These are phyloP conservation scores for Ophthalmolycus amberensis DNA, from an alignment of 2,113 vertebrate species.

Conservation along the genomic window DNA sequence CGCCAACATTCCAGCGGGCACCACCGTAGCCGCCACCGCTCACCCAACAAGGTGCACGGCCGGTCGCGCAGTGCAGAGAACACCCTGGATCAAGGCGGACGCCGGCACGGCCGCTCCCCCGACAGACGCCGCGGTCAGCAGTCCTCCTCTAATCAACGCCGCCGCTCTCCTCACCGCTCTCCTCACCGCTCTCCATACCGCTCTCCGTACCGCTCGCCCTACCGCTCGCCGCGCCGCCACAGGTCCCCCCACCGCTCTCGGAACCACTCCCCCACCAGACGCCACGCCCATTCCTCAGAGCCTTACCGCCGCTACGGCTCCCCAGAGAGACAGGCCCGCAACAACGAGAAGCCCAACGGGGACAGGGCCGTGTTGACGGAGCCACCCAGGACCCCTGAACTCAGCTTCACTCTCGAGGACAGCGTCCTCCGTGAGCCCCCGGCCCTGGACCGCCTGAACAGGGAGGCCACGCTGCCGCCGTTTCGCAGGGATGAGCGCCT, in stretches of 20 bases:
- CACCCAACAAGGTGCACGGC: constrained; percentile 86
- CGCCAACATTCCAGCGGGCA: constrained; percentile 80
- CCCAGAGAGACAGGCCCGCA: constrained; percentile 79
- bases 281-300: constrained; percentile 68
- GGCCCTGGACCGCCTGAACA: constrained; percentile 71
- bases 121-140: constrained; percentile 78
- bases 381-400: constrained; percentile 52
- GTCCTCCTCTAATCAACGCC: constrained; percentile 76
- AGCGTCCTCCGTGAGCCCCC: constrained; percentile 72
- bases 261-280: constrained; percentile 86
- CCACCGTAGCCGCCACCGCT: constrained; percentile 75
- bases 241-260: constrained; percentile 82
- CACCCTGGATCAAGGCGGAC: constrained; percentile 84
- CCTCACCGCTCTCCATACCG: constrained; percentile 76
- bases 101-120: constrained; percentile 84
- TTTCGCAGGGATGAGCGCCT: constrained; percentile 47
- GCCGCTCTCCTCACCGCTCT: constrained; percentile 69
- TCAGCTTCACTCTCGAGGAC: constrained; percentile 62
- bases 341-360: constrained; percentile 81
- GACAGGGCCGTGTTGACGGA: constrained; percentile 75
- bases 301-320: constrained; percentile 75
- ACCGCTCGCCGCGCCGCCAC: constrained; percentile 67
- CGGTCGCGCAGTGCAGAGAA: constrained; percentile 89
- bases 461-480: constrained; percentile 47
- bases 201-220: constrained; percentile 83